These are phyloP conservation scores for Petrolisthes manimaculis DNA, from an alignment of 2,888 invertebrate genomes.

Conservation along the genomic window DNA sequence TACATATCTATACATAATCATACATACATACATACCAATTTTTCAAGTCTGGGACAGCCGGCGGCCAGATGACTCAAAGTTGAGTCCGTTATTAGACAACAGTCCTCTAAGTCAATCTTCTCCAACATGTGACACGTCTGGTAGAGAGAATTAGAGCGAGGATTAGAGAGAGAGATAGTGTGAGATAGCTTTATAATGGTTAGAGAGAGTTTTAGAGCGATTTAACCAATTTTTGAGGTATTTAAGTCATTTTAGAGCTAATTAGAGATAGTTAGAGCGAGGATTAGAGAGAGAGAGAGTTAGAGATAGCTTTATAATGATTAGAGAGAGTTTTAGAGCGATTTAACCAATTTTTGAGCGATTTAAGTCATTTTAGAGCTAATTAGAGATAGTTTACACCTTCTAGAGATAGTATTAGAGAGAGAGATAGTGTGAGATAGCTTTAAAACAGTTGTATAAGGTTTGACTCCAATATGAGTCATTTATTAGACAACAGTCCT, in stretches of 20 bases:
- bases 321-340: too few species aligned
- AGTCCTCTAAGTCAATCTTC: constrained; percentile 98
- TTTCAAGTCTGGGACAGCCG: constrained; percentile 94
- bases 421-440: not conserved
- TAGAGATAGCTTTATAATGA: not conserved
- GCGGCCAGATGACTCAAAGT: constrained; percentile 93
- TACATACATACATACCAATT: constrained; percentile 88
- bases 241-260: not conserved
- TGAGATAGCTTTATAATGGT: not conserved
- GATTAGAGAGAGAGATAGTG: not conserved
- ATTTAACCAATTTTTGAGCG: too few species aligned
- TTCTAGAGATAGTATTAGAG: not conserved
- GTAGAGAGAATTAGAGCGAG: constrained; percentile 8
- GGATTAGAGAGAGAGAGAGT: not conserved
- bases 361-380: too few species aligned
- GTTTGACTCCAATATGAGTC: constrained; percentile 94
- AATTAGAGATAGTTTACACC: too few species aligned
- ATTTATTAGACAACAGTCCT: constrained; percentile 96
- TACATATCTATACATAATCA: too few species aligned
- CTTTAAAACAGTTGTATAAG: not conserved
- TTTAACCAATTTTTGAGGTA: too few species aligned
- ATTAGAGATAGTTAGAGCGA: not conserved
- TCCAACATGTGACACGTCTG: constrained; percentile 94
- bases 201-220: too few species aligned
- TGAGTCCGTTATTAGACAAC: constrained; percentile 94